Conservation (phyloP, 2,113 vertebrate species). For the Chaenocephalus aceratus region DNA sequence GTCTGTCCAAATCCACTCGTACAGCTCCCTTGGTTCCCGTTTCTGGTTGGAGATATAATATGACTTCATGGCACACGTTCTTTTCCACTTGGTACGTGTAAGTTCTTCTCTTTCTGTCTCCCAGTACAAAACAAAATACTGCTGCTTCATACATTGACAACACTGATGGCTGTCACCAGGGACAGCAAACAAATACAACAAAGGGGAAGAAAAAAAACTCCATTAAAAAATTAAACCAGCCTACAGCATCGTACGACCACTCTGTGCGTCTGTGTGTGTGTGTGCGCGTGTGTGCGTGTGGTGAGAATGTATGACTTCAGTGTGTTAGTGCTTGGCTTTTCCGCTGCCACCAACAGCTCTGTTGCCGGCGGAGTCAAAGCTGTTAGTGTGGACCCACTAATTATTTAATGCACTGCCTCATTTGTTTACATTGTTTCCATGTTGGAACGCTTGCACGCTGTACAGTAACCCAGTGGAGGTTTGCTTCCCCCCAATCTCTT, state of each 20-base stretch:
- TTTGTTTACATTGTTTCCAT: constrained; percentile 66
- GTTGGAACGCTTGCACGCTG: constrained; percentile 40
- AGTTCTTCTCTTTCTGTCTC: constrained; percentile 32
- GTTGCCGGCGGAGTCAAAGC: constrained; percentile 59
- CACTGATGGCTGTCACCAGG: constrained; percentile 44
- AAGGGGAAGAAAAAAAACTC: constrained; percentile 17
- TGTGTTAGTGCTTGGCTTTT: constrained; percentile 45
- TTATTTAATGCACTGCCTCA: constrained; percentile 77
- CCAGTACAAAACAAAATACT: constrained; percentile 23
- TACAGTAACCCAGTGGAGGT: constrained; percentile 19
- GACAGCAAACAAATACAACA: constrained; percentile 41
- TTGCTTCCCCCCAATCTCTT: constrained; percentile 3
- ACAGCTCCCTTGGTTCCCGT: constrained; percentile 48
- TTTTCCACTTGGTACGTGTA: constrained; percentile 12
- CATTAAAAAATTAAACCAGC: constrained; percentile 63
- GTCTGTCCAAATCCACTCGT: constrained; percentile 45
- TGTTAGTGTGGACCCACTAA: constrained; percentile 73
- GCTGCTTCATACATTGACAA: constrained; percentile 59
- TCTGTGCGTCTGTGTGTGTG: constrained; percentile 36
- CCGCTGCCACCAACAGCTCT: constrained; percentile 47
- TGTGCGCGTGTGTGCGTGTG: constrained; percentile 21
- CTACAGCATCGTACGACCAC: constrained; percentile 14
- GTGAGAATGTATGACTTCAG: constrained; percentile 57
- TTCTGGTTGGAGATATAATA: constrained; percentile 47
- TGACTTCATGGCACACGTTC: constrained; percentile 32